Base-by-base conservation (phyloP, 1,140 invertebrate genomes). In the Ceratina australensis region DNA sequence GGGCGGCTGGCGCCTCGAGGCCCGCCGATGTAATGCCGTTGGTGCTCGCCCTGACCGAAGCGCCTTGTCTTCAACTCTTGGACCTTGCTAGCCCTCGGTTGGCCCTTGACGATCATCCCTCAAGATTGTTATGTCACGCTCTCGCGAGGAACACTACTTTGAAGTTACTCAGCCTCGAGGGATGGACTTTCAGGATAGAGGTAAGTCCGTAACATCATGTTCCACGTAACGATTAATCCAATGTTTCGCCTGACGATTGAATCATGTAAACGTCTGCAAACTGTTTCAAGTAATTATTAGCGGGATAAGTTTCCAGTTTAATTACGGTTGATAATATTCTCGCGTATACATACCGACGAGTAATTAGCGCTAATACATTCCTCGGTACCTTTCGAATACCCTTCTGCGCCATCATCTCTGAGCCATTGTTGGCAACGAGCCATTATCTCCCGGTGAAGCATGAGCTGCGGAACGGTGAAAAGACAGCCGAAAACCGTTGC, bases 181-280 rank as follows among this genome's bases (percentile, higher is more conserved):
- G 93, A 52, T 94, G 94, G 93, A 94, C 92, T 22, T 93, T 94
- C 68, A 89, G 93, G 72, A 92, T 94, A 79, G 93, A 94, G 91
- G 93, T 93, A 76, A 90, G 89, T 81, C 22, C 24, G 3, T 24
- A 0, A 10, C 3, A 42, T 10, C 7, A 42, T 42, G 10, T 42
- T 42, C 10, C 33, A 10, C 33, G 5, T 7, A 42, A 7, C 10
- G 3, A 42, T 10, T 42, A 10, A 10, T 42, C 5, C 33, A 42
- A 10, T 10, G 33, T 42, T 42, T 42, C 33, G 7, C 33, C 33
- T 7, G 33, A 33, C 7, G 33, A 42, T 42, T 42, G 33, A 10
- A 42, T 10, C 0, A 42, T 7, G 5, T 10, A 10, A 42, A 42
- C 33, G 33, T 42, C 33, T 42, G 33, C 5, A 10, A 42, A 42